Base-by-base conservation (phyloP, 2,888 invertebrate genomes). In the Apamea sordens region DNA sequence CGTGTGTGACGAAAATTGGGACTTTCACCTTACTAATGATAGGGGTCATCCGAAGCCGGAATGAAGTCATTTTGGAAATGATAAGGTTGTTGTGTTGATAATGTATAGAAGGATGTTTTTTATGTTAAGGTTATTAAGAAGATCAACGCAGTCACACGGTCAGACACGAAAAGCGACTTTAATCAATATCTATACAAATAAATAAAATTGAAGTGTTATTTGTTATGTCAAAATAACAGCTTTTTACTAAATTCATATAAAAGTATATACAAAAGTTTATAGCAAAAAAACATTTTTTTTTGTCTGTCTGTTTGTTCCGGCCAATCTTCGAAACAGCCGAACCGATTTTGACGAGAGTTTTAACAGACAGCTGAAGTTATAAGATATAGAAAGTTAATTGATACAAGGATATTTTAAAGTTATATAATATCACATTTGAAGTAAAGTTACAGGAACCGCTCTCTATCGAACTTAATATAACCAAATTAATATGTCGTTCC, bases 1-100 rank as follows among this genome's bases (percentile, higher is more conserved):
- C 56, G 61, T 75, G 79, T 86, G 76, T 73, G 79, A 83, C 85
- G 77, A 71, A 11, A 89, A 85, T 71, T 88, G 83, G 80, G 41
- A 53, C 79, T 72, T 86, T 80, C 73, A 86, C 82, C 87, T 73
- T 80, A 79, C 41, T 80, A 78, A 73, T 83, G 36, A 78, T 78
- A 78, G 72, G 76, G 77, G 13, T 69, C 63, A 65, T 67, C 18
- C 11, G 21, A 75, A 41, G 47, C 24, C 53, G 41, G 28, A 64
- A 86, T 80, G 41, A 70, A 85, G 83, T 70, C 2, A 85, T 85
- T 88, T 82, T 67, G 24, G 41, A 47, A 13, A 75, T 81, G 0
- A 79, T 73, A 6, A 15, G 32, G n/a, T 79, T 50, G 32, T 73
- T 44, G n/a, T 77, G 56, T n/a, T 53, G 2, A 21, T 53, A 44